A percentile compares a stretch with the other conserved stretches of the same genome.
Evolutionary conservation across 2,888 invertebrate species (phyloP).

Genomic region (Lepidocyrtinus sp.): DNA sequence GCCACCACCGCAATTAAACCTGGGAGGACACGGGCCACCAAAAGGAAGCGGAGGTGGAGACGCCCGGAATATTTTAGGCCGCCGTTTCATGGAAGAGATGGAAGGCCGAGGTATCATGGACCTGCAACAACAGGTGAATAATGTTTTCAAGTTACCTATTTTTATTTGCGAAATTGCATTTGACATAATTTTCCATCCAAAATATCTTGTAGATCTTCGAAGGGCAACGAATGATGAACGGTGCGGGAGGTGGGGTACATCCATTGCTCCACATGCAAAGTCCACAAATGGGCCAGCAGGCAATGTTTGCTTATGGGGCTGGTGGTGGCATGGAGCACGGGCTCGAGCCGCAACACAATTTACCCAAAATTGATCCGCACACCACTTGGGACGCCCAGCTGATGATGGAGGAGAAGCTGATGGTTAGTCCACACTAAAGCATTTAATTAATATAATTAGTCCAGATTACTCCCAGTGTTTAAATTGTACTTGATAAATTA

Average conservation of each 20-base stretch:
- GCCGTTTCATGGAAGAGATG: conserved; percentile 67
- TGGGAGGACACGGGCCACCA: conserved; percentile 53
- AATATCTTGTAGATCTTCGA: conserved; percentile 68
- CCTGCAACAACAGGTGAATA: conserved; percentile 53
- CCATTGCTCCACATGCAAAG: conserved; percentile 65
- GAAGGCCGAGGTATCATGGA: conserved; percentile 54
- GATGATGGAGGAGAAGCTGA: conserved; percentile 62
- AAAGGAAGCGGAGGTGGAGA: conserved; percentile 45
- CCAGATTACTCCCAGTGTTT: neutral
- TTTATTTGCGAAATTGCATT: neutral
- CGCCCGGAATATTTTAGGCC: conserved; percentile 59
- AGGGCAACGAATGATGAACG: conserved; percentile 67
- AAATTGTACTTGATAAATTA: conserved; percentile 12
- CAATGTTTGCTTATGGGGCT: conserved; percentile 46
- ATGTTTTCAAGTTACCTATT: neutral
- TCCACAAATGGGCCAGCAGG: conserved; percentile 59
- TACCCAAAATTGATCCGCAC: conserved; percentile 66
- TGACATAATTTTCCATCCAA: conserved; percentile 13
- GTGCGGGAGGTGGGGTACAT: conserved; percentile 54
- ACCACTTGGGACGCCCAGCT: conserved; percentile 61
- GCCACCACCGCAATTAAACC: conserved; percentile 41
- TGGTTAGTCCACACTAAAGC: conserved; percentile 31
- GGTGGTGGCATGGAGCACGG: conserved; percentile 55
- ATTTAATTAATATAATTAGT: too few relatives aligned
- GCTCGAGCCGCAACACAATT: conserved; percentile 53